Evolutionary conservation across 1,140 invertebrate species (phyloP), one percentile per base, ranked within the genome.

Genomic region (Pantala flavescens): DNA sequence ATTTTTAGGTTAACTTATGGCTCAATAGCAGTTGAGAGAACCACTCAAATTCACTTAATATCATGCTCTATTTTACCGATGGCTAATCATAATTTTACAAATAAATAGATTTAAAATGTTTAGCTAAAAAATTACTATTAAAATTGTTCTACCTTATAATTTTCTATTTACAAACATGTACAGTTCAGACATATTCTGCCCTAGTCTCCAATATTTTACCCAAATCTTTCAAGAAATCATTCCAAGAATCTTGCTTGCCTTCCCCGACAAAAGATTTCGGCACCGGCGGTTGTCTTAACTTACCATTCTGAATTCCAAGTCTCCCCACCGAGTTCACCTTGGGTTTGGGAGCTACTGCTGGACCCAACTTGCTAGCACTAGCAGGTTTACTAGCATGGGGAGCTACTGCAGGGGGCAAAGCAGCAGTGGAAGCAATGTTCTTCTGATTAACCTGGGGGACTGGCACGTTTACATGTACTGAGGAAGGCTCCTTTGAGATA

Each of bases 121-220:
- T 36, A 5, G 28, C 28, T 36, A 36, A 36, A 36, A 36, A 36
- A 36, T 2, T 36, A 36, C 9, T 2, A 36, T 36, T 36, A 36
- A 36, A 36, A 36, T 36, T 36, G 9, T 36, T 9, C 28, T 36
- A 36, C 28, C 28, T 36, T 36, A 5, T 36, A 5, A 2, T 36
- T 9, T 36, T 9, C 28, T 36, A 36, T 36, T 36, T 36, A 36
- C 28, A 7, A 79, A 23, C 80, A 63, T 63, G 49, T 14, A 75
- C 23, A 71, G 23, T 70, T 71, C 76, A 79, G 11, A 78, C 76
- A 77, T 77, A 76, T 72, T 79, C 84, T 19, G 76, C 77, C 76
- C 82, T 82, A 72, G 80, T 83, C 74, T 85, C 84, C 7, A 85
- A 77, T 71, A 85, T 84, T 0, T 78, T 81, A 75, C 84, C 84